Conservation (phyloP, 2,888 invertebrate species). For the Abrostola triplasia region DNA sequence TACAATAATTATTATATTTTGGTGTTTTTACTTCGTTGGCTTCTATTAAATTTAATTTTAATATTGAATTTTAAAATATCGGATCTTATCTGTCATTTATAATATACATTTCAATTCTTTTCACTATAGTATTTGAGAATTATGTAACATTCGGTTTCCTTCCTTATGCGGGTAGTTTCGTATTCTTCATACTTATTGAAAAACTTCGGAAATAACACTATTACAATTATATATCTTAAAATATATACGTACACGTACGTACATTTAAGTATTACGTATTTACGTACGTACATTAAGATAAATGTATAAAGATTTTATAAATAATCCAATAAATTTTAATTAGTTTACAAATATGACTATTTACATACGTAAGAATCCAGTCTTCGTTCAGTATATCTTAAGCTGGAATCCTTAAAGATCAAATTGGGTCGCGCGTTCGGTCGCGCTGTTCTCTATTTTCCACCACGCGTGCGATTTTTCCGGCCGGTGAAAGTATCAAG, state of each 20-base stretch:
- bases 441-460: conserved; percentile 49
- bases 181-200: no score
- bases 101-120: no score
- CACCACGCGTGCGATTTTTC: conserved; percentile 58
- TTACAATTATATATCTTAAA: no score
- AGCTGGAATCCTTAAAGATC: conserved; percentile 49
- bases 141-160: no score
- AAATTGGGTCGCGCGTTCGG: conserved; percentile 53
- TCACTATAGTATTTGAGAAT: no score
- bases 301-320: background rate
- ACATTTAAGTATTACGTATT: background rate
- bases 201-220: no score
- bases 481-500: conserved; percentile 78
- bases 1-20: no score
- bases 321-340: conserved; percentile 19
- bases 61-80: no score
- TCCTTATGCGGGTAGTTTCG: no score
- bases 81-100: no score
- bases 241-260: background rate
- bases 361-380: conserved; percentile 5
- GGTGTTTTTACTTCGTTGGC: no score
- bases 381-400: conserved; percentile 26
- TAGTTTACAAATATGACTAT: conserved; percentile 23
- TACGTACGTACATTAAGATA: background rate
- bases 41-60: no score